Evolutionary conservation across 2,113 vertebrate species (phyloP).

Genomic region (Seriola dumerili): DNA sequence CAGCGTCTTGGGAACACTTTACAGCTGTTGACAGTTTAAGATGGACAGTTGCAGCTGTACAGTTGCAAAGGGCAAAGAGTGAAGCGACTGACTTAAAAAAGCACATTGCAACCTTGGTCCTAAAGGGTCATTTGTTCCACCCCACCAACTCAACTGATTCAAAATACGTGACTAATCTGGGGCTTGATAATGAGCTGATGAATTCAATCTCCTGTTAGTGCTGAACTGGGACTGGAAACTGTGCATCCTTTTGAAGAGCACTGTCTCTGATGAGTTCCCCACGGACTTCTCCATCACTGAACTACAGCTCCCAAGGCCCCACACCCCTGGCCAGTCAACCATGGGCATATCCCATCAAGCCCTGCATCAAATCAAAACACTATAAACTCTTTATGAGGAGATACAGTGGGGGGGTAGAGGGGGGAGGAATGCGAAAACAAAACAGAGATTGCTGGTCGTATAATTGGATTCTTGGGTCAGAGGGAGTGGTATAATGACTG

Average conservation of each 20-base stretch:
- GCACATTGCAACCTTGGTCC: constrained; percentile 57
- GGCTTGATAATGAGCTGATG: constrained; percentile 80
- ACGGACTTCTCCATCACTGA: constrained; percentile 73
- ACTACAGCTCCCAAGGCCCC: constrained; percentile 76
- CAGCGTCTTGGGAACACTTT: constrained; percentile 40
- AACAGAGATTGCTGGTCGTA: constrained; percentile 71
- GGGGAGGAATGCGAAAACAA: constrained; percentile 65
- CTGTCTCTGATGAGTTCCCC: constrained; percentile 74
- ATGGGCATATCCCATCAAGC: constrained; percentile 75
- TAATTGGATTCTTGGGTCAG: constrained; percentile 83
- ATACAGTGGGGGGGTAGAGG: constrained; percentile 54
- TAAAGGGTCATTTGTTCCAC: constrained; percentile 80
- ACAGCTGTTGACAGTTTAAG: constrained; percentile 57
- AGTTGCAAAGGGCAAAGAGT: constrained; percentile 50
- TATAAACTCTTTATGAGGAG: constrained; percentile 80
- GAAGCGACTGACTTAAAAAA: constrained; percentile 61
- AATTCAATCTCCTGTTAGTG: constrained; percentile 81
- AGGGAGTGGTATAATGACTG: constrained; percentile 82
- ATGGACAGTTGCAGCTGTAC: constrained; percentile 59
- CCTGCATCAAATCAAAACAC: constrained; percentile 82
- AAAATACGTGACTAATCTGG: constrained; percentile 77
- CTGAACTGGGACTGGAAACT: constrained; percentile 77
- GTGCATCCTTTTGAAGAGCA: constrained; percentile 68
- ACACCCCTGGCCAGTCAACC: constrained; percentile 74
- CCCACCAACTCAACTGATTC: constrained; percentile 70